A percentile compares a stretch with the other conserved stretches of the same genome.
phyloP scores from a whole-genome alignment of 2,797 vertebrate genomes.

The Mormyrops attenuatus region DNA sequence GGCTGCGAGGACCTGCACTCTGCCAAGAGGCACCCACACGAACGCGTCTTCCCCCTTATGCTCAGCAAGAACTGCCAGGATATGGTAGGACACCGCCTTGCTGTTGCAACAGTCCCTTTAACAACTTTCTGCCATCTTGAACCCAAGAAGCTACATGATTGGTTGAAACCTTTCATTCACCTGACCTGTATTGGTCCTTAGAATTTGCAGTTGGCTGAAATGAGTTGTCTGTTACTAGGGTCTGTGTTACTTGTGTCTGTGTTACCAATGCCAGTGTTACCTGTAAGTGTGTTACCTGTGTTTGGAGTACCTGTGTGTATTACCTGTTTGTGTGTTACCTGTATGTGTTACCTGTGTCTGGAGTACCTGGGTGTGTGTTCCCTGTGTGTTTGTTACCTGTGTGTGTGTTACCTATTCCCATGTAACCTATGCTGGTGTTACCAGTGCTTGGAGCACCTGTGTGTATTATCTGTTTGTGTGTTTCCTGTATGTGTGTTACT shows the following conservation, averaged over 20 bases:
- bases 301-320: background rate
- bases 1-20: conserved; percentile 51
- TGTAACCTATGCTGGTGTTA: no score
- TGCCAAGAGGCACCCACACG: conserved; percentile 35
- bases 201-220: background rate
- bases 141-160: background rate
- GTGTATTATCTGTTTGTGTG: no score
- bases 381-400: background rate
- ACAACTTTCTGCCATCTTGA: background rate
- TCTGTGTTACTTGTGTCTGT: background rate
- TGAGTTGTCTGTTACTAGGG: background rate
- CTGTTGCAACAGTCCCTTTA: background rate
- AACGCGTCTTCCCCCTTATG: conserved; percentile 61
- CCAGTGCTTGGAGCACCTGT: no score
- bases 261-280: background rate
- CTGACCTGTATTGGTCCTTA: background rate
- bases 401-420: no score
- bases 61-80: conserved; percentile 65
- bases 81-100: conserved; percentile 49
- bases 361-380: background rate
- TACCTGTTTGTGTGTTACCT: background rate
- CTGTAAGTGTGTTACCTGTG: background rate
- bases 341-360: background rate
- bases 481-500: background rate
- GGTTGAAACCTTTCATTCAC: background rate